Evolutionary conservation across 2,797 vertebrate genomes (phyloP).

Genomic region (Hydrolagus colliei): DNA sequence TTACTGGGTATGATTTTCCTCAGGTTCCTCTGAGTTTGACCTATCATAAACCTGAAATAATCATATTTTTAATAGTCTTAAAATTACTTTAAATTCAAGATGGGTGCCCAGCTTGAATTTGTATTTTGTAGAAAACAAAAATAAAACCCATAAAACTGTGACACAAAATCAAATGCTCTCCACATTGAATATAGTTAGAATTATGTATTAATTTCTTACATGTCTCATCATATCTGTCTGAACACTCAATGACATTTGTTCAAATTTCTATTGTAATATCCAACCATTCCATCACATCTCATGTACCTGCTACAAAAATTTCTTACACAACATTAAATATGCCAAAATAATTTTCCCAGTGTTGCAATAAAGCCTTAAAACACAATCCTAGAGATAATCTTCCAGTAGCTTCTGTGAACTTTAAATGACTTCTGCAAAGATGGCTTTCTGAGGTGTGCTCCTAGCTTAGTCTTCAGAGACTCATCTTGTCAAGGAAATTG

Average conservation of each 20-base stretch:
- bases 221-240: too few species aligned
- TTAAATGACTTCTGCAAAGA: neutral
- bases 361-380: neutral
- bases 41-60: too few species aligned
- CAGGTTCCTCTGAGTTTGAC: too few species aligned
- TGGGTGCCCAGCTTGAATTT: too few species aligned
- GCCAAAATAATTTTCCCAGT: neutral
- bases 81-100: too few species aligned
- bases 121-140: too few species aligned
- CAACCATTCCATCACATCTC: neutral
- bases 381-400: neutral
- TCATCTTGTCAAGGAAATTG: neutral
- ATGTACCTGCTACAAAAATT: neutral
- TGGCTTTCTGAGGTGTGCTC: neutral
- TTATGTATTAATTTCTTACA: too few species aligned
- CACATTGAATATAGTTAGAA: too few species aligned
- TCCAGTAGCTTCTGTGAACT: neutral
- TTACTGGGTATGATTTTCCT: too few species aligned
- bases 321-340: neutral
- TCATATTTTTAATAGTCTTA: too few species aligned
- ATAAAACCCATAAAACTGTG: neutral
- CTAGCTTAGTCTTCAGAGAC: neutral
- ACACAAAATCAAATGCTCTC: neutral
- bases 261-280: too few species aligned
- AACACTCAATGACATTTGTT: neutral